phyloP scores from a whole-genome alignment of 1,140 invertebrate genomes.

The Saccostrea cuccullata region DNA sequence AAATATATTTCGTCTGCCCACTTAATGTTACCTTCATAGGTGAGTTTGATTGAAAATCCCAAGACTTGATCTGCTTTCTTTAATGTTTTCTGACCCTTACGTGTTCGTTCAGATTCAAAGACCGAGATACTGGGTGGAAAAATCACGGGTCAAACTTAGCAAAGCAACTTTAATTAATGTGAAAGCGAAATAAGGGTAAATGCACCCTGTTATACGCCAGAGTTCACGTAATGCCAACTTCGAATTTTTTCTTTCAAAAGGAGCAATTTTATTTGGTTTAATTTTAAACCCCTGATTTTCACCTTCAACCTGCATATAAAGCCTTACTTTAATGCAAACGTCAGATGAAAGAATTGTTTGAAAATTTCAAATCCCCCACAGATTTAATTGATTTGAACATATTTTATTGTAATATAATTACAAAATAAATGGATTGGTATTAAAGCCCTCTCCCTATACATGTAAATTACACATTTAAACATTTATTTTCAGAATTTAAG shows the following conservation, averaged over 20 bases:
- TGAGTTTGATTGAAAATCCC: not conserved
- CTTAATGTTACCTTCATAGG: not conserved
- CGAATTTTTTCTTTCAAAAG: not conserved
- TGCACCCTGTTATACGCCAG: not conserved
- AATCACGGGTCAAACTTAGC: not conserved
- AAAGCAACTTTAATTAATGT: conserved; percentile 7
- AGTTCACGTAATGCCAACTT: conserved; percentile 14
- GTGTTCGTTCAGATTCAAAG: not conserved
- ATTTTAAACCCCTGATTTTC: conserved; percentile 5
- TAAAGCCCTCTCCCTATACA: too few species aligned
- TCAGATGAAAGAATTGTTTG: not conserved
- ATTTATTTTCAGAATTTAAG: too few species aligned
- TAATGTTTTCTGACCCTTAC: not conserved
- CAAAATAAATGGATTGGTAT: too few species aligned
- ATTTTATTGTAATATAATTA: too few species aligned
- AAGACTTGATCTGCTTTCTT: not conserved
- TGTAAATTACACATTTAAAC: too few species aligned
- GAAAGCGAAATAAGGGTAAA: not conserved
- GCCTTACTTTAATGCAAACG: not conserved
- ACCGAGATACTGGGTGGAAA: not conserved
- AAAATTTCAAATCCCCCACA: conserved; percentile 13
- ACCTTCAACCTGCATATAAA: conserved; percentile 10
- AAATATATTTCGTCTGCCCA: conserved; percentile 8
- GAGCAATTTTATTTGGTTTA: conserved; percentile 14
- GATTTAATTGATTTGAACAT: too few species aligned